phyloP scores from a whole-genome alignment of 2,888 invertebrate genomes.

The Suillia variegata region DNA sequence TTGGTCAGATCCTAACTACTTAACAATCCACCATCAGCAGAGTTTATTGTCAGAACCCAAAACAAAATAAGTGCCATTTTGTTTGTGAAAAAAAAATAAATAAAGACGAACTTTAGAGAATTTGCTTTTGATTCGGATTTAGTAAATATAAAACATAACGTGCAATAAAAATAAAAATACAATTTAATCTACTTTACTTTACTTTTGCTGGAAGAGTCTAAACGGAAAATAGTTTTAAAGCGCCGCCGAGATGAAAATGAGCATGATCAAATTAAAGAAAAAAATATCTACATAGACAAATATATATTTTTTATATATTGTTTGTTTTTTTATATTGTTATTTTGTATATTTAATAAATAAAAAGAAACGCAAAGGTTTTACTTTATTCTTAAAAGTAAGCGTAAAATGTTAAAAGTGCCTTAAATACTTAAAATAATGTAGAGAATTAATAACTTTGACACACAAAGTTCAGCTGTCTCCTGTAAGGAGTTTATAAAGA shows the following conservation, averaged over 20 bases:
- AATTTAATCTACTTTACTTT: no score
- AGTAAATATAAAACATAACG: conserved; percentile 36
- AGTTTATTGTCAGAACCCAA: conserved; percentile 10
- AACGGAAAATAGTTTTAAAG: background rate
- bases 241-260: conserved; percentile 34
- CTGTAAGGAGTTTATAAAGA: no score
- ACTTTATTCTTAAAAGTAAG: conserved; percentile 37
- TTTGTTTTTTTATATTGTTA: background rate
- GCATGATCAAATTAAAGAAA: conserved; percentile 42
- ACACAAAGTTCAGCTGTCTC: conserved; percentile 11
- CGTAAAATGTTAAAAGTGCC: conserved; percentile 33
- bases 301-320: conserved; percentile 1
- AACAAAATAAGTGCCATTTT: conserved; percentile 23
- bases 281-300: background rate
- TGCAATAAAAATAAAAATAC: conserved; percentile 39
- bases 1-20: conserved; percentile 2
- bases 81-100: no score
- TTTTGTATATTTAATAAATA: background rate
- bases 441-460: background rate
- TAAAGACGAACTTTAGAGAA: no score
- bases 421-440: conserved; percentile 33
- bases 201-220: conserved; percentile 26
- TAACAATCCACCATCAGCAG: conserved; percentile 1
- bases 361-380: background rate
- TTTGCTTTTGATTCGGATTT: no score